These are phyloP conservation scores for Toxotes chatareus DNA, from an alignment of 2,113 vertebrate species.

Conservation along the genomic window DNA sequence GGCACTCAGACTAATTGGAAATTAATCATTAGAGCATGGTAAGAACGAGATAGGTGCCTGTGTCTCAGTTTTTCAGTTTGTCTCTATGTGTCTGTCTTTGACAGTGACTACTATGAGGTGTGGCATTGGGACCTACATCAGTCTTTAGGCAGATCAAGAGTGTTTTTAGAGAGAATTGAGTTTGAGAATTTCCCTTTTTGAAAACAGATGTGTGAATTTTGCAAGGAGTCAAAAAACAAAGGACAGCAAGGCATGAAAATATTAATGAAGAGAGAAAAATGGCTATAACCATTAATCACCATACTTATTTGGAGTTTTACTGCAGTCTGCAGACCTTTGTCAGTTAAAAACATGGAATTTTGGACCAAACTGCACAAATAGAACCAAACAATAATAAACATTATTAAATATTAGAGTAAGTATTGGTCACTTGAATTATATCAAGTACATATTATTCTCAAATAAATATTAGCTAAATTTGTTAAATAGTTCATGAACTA, in stretches of 20 bases:
- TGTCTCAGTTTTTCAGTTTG: constrained; percentile 1
- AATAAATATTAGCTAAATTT: background rate
- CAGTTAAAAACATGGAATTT: background rate
- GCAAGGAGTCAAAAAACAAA: background rate
- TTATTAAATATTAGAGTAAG: too few species aligned
- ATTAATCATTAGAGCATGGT: constrained; percentile 50
- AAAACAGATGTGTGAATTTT: background rate
- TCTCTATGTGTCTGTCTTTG: constrained; percentile 16
- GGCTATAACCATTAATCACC: too few species aligned
- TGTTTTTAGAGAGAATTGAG: background rate
- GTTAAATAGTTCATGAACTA: background rate
- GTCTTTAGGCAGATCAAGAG: constrained; percentile 24
- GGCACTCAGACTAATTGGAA: constrained; percentile 56
- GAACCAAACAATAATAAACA: background rate
- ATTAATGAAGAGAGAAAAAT: too few species aligned
- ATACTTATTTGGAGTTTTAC: background rate
- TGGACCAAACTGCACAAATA: background rate
- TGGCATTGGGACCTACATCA: constrained; percentile 2
- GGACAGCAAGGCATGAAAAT: too few species aligned
- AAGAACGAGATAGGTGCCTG: constrained; percentile 15
- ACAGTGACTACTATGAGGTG: constrained; percentile 24
- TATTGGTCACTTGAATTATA: background rate
- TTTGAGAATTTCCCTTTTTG: background rate
- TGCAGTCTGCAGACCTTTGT: background rate
- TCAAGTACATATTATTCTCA: background rate